Evolutionary conservation across 2,797 vertebrate genomes (phyloP).

Genomic region (Austrolebias charrua): DNA sequence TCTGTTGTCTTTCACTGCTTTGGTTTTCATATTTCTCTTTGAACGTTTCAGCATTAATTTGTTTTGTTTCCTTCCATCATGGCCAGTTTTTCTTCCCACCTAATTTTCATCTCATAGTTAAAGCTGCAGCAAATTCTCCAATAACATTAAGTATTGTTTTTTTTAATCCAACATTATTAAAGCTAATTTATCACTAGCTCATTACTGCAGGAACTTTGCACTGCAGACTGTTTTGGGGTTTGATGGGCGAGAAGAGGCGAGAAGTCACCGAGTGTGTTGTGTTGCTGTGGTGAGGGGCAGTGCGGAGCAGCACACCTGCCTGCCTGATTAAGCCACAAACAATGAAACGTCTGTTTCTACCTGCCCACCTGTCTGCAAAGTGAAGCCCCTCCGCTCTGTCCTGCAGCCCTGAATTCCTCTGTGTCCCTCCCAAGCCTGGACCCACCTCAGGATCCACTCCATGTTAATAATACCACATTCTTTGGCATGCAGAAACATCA

Average conservation of each 20-base stretch:
- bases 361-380: constrained; percentile 77
- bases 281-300: constrained; percentile 50
- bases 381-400: constrained; percentile 54
- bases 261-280: constrained; percentile 48
- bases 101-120: constrained; percentile 32
- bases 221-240: constrained; percentile 15
- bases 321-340: constrained; percentile 70
- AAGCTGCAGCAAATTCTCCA: constrained; percentile 37
- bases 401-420: constrained; percentile 70
- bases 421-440: constrained; percentile 44
- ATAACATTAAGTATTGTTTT: constrained; percentile 39
- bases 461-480: constrained; percentile 46
- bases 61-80: not conserved
- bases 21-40: constrained; percentile 1
- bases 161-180: constrained; percentile 49
- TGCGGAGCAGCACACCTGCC: constrained; percentile 74
- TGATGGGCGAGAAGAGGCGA: constrained; percentile 30
- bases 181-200: constrained; percentile 30
- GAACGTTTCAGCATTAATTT: not conserved
- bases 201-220: constrained; percentile 41
- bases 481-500: constrained; percentile 9
- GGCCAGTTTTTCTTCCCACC: constrained; percentile 9
- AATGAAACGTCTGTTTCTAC: constrained; percentile 75
- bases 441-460: constrained; percentile 44
- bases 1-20: constrained; percentile 7